Conservation (phyloP, 2,888 invertebrate species). For the Argyresthia goedartella region DNA sequence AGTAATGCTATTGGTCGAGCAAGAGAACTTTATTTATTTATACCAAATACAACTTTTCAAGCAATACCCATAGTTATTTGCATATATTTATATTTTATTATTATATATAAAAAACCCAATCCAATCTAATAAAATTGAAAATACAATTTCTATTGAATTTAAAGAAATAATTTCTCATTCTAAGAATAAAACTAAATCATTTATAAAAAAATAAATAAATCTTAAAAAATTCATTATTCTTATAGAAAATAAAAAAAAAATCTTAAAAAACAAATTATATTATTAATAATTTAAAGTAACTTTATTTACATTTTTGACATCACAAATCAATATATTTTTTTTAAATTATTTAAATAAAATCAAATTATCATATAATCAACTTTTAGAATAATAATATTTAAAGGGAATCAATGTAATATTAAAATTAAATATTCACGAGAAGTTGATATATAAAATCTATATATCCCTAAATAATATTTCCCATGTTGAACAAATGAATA, state of each 20-base stretch:
- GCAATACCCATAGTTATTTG: no score
- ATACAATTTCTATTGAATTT: constrained; percentile 54
- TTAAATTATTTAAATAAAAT: constrained; percentile 76
- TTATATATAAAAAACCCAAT: constrained; percentile 75
- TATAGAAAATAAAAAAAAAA: constrained; percentile 58
- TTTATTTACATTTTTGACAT: constrained; percentile 66
- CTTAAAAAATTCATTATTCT: constrained; percentile 45
- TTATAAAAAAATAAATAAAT: constrained; percentile 56
- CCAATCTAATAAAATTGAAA: constrained; percentile 74
- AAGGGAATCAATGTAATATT: constrained; percentile 73
- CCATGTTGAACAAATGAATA: constrained; percentile 76
- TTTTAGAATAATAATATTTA: constrained; percentile 73
- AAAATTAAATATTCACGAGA: constrained; percentile 73
- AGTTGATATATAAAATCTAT: constrained; percentile 56
- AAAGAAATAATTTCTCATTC: constrained; percentile 69
- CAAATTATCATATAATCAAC: constrained; percentile 61
- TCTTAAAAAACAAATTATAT: constrained; percentile 63
- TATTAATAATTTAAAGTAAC: constrained; percentile 65
- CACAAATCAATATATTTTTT: constrained; percentile 78
- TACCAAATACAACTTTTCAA: no score
- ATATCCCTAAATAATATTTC: constrained; percentile 53
- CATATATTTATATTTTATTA: no score
- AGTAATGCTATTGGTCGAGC: no score
- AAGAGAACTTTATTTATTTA: no score
- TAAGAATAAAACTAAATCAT: constrained; percentile 55